Evolutionary conservation across 1,140 invertebrate species (phyloP).

Genomic region (Lepidurus apus): DNA sequence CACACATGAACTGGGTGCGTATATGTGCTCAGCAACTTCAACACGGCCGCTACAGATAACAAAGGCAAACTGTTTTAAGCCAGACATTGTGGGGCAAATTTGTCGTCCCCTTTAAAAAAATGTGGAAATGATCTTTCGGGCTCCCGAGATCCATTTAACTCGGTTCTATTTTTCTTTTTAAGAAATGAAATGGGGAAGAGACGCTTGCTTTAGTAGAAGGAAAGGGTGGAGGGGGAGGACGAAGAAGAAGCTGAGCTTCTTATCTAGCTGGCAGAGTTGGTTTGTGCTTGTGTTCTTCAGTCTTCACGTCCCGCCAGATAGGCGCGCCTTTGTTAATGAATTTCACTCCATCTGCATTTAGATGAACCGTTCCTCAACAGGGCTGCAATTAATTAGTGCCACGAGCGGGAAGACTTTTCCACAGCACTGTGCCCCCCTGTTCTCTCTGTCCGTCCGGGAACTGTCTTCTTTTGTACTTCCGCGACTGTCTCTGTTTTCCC

Average conservation of each 20-base stretch:
- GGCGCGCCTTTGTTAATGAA: constrained; percentile 21
- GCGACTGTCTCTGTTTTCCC: constrained; percentile 20
- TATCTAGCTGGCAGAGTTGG: constrained; percentile 13
- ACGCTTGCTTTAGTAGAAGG: background rate
- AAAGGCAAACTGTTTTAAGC: no score
- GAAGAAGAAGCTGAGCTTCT: constrained; percentile 7
- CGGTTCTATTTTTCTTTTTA: background rate
- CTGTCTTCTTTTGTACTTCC: constrained; percentile 18
- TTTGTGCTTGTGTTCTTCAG: constrained; percentile 15
- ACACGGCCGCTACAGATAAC: no score
- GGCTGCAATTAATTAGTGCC: constrained; percentile 21
- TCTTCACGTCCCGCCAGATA: constrained; percentile 20
- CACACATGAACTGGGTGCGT: background rate
- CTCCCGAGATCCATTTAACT: no score
- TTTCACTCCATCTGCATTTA: constrained; percentile 22
- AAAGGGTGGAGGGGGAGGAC: background rate
- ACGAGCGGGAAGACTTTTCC: constrained; percentile 20
- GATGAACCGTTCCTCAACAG: constrained; percentile 21
- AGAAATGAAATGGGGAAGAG: background rate
- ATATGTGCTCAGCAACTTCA: background rate
- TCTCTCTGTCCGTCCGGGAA: background rate
- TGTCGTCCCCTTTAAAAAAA: no score
- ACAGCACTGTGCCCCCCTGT: background rate
- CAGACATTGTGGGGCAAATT: no score
- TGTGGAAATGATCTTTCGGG: no score